Evolutionary conservation across 2,888 invertebrate genomes (phyloP), one percentile per base, ranked within the genome.

Genomic region (Diarsia rubi): DNA sequence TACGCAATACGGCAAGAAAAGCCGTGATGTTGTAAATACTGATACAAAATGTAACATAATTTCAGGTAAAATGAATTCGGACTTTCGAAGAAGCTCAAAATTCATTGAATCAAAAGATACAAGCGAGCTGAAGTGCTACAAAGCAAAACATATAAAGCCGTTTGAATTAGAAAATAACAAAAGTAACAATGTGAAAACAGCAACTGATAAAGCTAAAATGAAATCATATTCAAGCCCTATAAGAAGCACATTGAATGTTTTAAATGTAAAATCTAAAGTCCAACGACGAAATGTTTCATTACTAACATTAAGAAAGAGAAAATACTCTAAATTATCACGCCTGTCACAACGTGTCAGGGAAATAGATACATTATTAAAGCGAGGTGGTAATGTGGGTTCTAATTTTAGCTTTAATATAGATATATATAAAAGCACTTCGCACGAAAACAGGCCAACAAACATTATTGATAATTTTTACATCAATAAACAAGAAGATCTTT

Each of bases 331-430:
- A 59, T 57, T 68, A 19, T 47, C 49, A 3, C 44, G 71, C 12
- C 27, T 59, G 24, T 9, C 84, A 57, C 45, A 52, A 69, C 12
- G 45, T 27, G 19, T 1, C 44, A 65, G 5, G 1, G 49, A 71
- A 59, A 57, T 31, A 1, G 19, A 66, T n/a, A 73, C 42, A 27
- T 52, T 64, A 31, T 37, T 73, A 1, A 73, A 65, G 52, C 73
- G 66, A 45, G 47, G 14, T 47, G n/a, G 62, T 8, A 57, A 52
- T 19, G n/a, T 79, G 2, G 62, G 62, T 37, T 83, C 82, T 44
- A 75, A 79, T 57, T 72, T 82, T 21, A 79, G 75, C 62, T 83
- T 79, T n/a, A 72, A 69, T 72, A 60, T 83, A 66, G 66, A 71
- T 21, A 69, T 72, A 44, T 79, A 65, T 9, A 83, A 82, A 69